Conservation (phyloP, 2,888 invertebrate species). For the Drosophila austrosaltans region DNA sequence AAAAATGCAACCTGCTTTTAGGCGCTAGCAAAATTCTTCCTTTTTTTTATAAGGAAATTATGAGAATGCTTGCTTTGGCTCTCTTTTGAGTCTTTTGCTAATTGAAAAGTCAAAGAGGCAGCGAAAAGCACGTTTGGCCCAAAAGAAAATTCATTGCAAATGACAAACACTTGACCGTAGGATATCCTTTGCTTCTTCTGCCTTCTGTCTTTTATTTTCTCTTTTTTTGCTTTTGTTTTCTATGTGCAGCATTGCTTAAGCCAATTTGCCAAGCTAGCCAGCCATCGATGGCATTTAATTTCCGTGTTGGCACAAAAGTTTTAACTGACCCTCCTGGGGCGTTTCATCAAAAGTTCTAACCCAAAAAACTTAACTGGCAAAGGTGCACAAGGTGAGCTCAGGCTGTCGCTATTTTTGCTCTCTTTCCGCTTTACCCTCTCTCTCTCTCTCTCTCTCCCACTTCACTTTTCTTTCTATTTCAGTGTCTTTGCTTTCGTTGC, state of each 20-base stretch:
- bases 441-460: not conserved
- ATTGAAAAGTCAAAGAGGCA: slow-evolving; percentile 64
- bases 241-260: slow-evolving; percentile 13
- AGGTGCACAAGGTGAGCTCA: slow-evolving; percentile 30
- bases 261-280: slow-evolving; percentile 31
- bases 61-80: slow-evolving; percentile 46
- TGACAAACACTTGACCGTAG: slow-evolving; percentile 69
- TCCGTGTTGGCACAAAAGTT: slow-evolving; percentile 61
- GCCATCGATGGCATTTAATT: slow-evolving; percentile 70
- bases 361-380: slow-evolving; percentile 20
- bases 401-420: slow-evolving; percentile 21
- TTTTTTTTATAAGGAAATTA: slow-evolving; percentile 56
- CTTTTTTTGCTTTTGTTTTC: not conserved
- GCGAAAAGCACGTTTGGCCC: slow-evolving; percentile 61
- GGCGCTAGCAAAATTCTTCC: slow-evolving; percentile 47
- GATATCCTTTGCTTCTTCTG: slow-evolving; percentile 44
- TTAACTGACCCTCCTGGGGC: slow-evolving; percentile 34
- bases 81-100: slow-evolving; percentile 55
- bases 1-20: slow-evolving; percentile 75
- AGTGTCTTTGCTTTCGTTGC: not conserved
- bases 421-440: not conserved
- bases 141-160: slow-evolving; percentile 75
- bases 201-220: slow-evolving; percentile 23
- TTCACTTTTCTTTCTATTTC: too few relatives aligned
- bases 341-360: slow-evolving; percentile 45